These are phyloP conservation scores for Melipona beecheii DNA, from an alignment of 2,888 invertebrate species.

Conservation along the genomic window DNA sequence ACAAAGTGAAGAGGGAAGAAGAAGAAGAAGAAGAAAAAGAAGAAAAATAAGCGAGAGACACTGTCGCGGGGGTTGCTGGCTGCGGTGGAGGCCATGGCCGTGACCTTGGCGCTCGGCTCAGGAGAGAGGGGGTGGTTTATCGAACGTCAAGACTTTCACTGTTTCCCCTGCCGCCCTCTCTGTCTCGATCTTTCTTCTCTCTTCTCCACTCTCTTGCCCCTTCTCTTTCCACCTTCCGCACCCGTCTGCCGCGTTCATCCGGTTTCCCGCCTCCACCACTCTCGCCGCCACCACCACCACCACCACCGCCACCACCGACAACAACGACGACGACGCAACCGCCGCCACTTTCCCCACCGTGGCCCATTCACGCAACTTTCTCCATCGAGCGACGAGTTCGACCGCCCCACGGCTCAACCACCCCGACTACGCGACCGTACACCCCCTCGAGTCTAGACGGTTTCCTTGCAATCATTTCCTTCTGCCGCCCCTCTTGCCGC, in stretches of 20 bases:
- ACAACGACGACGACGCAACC: slow-evolving; percentile 30
- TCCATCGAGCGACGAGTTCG: slow-evolving; percentile 67
- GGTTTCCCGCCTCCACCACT: slow-evolving; percentile 41
- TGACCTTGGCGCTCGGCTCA: slow-evolving; percentile 78
- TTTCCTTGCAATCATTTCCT: slow-evolving; percentile 78
- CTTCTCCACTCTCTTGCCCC: slow-evolving; percentile 2
- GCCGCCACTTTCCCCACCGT: slow-evolving; percentile 54
- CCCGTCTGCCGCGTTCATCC: slow-evolving; percentile 13
- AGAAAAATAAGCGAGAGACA: slow-evolving; percentile 12
- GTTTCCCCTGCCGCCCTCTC: slow-evolving; percentile 32
- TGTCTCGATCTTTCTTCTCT: slow-evolving; percentile 5
- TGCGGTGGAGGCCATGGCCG: slow-evolving; percentile 77
- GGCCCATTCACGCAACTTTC: slow-evolving; percentile 76
- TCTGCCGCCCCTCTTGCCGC: slow-evolving; percentile 27
- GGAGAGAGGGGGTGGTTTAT: slow-evolving; percentile 75
- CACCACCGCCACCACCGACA: slow-evolving; percentile 28
- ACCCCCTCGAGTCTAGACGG: slow-evolving; percentile 73
- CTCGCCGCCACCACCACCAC: slow-evolving; percentile 36
- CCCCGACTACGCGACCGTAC: slow-evolving; percentile 38
- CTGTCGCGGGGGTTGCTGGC: slow-evolving; percentile 55
- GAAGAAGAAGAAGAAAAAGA: not conserved
- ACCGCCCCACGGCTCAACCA: slow-evolving; percentile 68
- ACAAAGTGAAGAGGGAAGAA: not conserved
- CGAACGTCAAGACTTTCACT: slow-evolving; percentile 82
- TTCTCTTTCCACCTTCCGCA: not conserved